Base-by-base conservation (phyloP, 2,797 vertebrate genomes). In the Alexandromys oeconomus region DNA sequence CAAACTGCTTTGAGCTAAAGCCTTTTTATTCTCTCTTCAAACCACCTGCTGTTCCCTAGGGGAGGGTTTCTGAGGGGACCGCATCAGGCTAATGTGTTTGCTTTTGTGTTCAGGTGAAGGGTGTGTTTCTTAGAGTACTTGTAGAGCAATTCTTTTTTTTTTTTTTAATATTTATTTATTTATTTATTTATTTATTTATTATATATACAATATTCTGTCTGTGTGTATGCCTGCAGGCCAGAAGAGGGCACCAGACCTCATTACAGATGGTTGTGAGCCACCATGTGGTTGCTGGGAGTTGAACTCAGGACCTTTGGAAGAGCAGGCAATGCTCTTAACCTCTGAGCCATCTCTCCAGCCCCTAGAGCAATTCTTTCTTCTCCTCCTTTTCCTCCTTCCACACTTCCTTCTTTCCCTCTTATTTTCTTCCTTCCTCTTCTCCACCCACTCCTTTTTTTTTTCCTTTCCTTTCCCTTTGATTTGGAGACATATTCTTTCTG, bases 81-180 rank as follows among this genome's bases (percentile, higher is more conserved):
- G 9, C 57, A 29, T n/a, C 34, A 67, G 88, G 59, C 29, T 46
- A 23, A 25, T 61, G n/a, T 86, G 6, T 69, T 63, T 69, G 57
- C 73, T 91, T 94, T 94, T 93, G 10, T 23, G 14, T 91, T 82
- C 76, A 37, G 76, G 6, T 37, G 67, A 27, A 63, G 11, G 29
- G 46, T 57, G 6, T 85, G 92, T 95, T 94, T 77, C 77, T 87
- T 91, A 65, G 1, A 89, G 65, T 67, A 87, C 81, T 94, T 57
- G 59, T 19, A 80, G 79, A 79, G 40, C 67, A n/a, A 78, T 82
- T 87, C 0, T n/a, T 54, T 31, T n/a, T n/a, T n/a, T n/a, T n/a
- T n/a, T n/a, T n/a, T n/a, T n/a, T n/a, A n/a, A n/a, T n/a, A n/a
- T n/a, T n/a, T n/a, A n/a, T n/a, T n/a, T n/a, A n/a, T n/a, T n/a